A percentile compares a stretch with the other conserved stretches of the same genome.
Conservation (phyloP, 2,113 vertebrate species). For the Callipepla californica region DNA sequence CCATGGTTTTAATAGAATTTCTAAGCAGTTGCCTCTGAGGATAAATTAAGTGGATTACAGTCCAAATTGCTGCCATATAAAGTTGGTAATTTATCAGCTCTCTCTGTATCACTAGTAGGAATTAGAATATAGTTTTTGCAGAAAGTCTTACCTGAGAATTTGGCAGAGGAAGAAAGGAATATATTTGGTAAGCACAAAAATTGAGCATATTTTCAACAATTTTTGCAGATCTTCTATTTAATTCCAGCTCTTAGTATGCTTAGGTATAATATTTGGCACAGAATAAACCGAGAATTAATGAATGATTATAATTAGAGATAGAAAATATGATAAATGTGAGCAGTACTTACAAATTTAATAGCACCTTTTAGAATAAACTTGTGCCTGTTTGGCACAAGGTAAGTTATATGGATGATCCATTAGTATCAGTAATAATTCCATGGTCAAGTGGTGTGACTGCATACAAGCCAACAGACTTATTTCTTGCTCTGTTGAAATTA, state of each 20-base stretch:
- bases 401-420: neutral
- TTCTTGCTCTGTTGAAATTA: slow-evolving; percentile 9
- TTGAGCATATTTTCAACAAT: neutral
- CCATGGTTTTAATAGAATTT: slow-evolving; percentile 29
- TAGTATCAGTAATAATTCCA: neutral
- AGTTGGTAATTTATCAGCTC: slow-evolving; percentile 14
- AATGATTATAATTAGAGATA: neutral
- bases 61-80: slow-evolving; percentile 25
- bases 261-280: neutral
- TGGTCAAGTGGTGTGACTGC: neutral
- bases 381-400: neutral
- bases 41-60: slow-evolving; percentile 23
- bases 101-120: neutral
- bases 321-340: neutral
- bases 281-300: neutral
- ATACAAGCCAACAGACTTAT: neutral
- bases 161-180: neutral
- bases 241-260: neutral
- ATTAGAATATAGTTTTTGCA: slow-evolving; percentile 3
- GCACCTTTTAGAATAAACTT: neutral
- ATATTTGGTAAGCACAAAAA: neutral
- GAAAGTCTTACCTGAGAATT: neutral
- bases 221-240: neutral
- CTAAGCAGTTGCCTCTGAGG: slow-evolving; percentile 24
- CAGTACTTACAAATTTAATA: neutral